phyloP scores from a whole-genome alignment of 2,113 vertebrate genomes.

The Ovis aries region ARS-UI_Ramb_v3.0 NC_056055.1:218023501-218024000 shows the following conservation, averaged over 20 bases:
- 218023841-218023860: background rate
- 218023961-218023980: background rate
- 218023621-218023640: background rate
- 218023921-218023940: background rate
- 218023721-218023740: background rate
- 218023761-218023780: background rate
- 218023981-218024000: background rate
- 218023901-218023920: background rate
- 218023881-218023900: background rate
- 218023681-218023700: background rate
- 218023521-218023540: background rate
- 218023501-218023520: background rate
- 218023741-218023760: background rate
- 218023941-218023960: background rate
- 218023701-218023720: background rate
- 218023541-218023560: background rate
- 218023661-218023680: background rate
- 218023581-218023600: background rate
- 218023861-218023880: background rate
- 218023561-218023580: rapidly evolving
- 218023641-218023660: background rate
- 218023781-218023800: background rate
- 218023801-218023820: background rate
- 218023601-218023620: background rate
- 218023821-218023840: background rate